phyloP scores from a whole-genome alignment of 1,140 invertebrate species.

The Drosophila lini region DNA sequence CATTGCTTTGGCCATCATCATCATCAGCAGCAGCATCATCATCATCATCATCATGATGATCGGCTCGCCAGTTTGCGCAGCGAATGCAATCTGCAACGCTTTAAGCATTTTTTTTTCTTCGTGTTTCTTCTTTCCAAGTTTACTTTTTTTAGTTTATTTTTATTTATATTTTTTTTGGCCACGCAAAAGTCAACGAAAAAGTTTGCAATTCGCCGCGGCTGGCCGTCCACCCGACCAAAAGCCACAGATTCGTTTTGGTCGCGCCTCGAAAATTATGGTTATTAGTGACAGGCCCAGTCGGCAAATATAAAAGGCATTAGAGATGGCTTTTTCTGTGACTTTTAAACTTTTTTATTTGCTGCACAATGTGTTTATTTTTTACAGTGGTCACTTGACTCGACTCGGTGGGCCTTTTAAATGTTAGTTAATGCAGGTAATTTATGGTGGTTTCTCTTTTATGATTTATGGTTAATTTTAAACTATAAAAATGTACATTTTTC shows the following conservation, averaged over 20 bases:
- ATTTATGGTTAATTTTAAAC: neutral
- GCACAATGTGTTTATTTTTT: neutral
- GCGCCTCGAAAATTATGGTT: conserved; percentile 23
- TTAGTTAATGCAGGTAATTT: neutral
- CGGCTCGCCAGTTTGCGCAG: conserved; percentile 42
- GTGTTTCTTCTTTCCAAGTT: conserved; percentile 12
- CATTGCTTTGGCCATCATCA: conserved; percentile 45
- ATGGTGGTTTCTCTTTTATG: neutral
- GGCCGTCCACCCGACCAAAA: conserved; percentile 54
- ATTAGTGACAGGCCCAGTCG: conserved; percentile 17
- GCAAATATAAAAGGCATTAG: conserved; percentile 9
- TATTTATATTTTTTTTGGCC: conserved; percentile 17
- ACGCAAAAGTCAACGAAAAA: conserved; percentile 52
- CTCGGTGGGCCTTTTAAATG: neutral
- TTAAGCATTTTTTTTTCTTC: conserved; percentile 65
- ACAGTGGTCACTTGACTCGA: neutral
- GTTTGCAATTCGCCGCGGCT: conserved; percentile 59
- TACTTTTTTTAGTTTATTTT: conserved; percentile 12
- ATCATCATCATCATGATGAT: conserved; percentile 24
- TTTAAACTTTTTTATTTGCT: neutral
- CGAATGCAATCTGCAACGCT: conserved; percentile 83
- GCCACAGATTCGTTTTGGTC: conserved; percentile 50
- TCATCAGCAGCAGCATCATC: neutral
- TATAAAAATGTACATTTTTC: neutral
- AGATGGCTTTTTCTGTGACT: neutral